Base-by-base conservation (phyloP, 2,113 vertebrate genomes). In the Haemorhous mexicanus region DNA sequence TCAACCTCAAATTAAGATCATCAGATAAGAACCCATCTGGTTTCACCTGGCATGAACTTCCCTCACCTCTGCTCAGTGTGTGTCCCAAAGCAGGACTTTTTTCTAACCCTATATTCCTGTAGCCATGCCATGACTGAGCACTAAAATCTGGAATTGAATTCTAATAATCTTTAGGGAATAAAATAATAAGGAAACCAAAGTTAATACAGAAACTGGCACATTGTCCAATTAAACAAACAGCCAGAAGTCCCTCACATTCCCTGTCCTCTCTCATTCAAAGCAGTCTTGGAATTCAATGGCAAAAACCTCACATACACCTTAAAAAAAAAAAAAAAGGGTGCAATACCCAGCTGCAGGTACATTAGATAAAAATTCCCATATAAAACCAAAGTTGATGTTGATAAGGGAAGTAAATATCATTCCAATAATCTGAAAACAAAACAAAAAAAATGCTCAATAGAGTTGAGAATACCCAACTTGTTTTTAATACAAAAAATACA, bases 301-400 rank as follows among this genome's bases (percentile, higher is more conserved):
- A 84, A 6, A 62, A 69, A 58, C 5, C 16, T 16, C 28, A 23
- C 11, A 15, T 0, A 6, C 1, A 13, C 7, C 43, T 6, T n/a
- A n/a, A 43, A 73, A 14, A 68, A 35, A 56, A 4, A 22, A 55
- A 33, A 50, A 41, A 47, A 70, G 10, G 9, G 18, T 2, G 30
- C 49, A 44, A 11, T 4, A 39, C 13, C 26, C 64, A 89, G 17
- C 28, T 84, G 41, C 33, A 56, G 3, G 4, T 8, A 10, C 3
- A 6, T 6, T 1, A 8, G 30, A 21, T 1, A 41, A 19, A 74
- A 84, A 24, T 18, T 35, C 16, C 30, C 33, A 27, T 0, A 7
- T 2, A 32, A 73, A 59, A 8, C 15, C 59, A 76, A 39, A 68
- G 20, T 26, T 39, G 20, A 62, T 13, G 26, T 7, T 32, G 33